Evolutionary conservation across 2,113 vertebrate species (phyloP).

Genomic region (Cariama cristata): DNA sequence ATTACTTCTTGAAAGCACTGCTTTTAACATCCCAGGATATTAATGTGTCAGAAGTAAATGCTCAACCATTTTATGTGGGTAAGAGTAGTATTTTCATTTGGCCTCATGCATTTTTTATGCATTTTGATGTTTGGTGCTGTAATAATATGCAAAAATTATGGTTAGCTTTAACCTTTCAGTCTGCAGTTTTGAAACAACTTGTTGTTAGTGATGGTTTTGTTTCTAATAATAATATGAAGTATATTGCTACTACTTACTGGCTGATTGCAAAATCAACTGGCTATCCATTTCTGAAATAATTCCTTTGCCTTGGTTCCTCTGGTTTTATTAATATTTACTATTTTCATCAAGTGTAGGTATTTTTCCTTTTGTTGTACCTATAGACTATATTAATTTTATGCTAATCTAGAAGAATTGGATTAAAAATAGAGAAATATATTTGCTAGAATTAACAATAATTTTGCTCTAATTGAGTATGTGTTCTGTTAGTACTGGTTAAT

Average conservation of each 20-base stretch:
- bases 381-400: slow-evolving; percentile 21
- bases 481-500: background rate
- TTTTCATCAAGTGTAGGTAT: slow-evolving; percentile 25
- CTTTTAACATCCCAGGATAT: slow-evolving; percentile 47
- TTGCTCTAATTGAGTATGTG: background rate
- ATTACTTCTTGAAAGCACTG: slow-evolving; percentile 12
- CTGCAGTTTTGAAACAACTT: slow-evolving; percentile 54
- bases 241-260: slow-evolving; percentile 32
- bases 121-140: slow-evolving; percentile 48
- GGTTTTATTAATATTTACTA: slow-evolving; percentile 36
- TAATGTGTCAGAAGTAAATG: slow-evolving; percentile 47
- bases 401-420: slow-evolving; percentile 17
- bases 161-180: slow-evolving; percentile 52
- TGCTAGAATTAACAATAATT: slow-evolving; percentile 6
- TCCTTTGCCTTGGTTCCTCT: slow-evolving; percentile 15
- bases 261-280: slow-evolving; percentile 47
- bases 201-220: slow-evolving; percentile 52
- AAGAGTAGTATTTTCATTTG: slow-evolving; percentile 42
- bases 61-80: slow-evolving; percentile 13
- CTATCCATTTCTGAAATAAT: slow-evolving; percentile 45
- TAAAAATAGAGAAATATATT: slow-evolving; percentile 4
- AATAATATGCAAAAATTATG: slow-evolving; percentile 57
- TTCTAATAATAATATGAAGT: slow-evolving; percentile 57
- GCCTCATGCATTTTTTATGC: background rate
- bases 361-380: slow-evolving; percentile 6